A percentile compares a stretch with the other conserved stretches of the same genome.
These are phyloP conservation scores for Glyptemys insculpta DNA, from an alignment of 2,797 vertebrate genomes.

Conservation along the genomic window DNA sequence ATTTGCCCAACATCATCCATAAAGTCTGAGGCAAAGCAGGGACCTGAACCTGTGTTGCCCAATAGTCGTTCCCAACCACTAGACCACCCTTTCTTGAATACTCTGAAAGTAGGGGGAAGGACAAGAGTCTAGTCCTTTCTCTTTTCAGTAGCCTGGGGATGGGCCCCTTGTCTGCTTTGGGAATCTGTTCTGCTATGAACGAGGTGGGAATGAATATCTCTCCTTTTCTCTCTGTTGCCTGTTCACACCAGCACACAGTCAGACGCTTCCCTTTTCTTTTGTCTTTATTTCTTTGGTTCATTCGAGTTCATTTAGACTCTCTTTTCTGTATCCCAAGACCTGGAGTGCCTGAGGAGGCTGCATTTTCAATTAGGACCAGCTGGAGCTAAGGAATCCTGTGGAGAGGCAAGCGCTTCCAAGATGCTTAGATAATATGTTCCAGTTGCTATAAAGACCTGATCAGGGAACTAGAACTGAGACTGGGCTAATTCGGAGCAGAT, in stretches of 20 bases:
- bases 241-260: not conserved
- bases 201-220: not conserved
- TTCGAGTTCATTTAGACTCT: not conserved
- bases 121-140: not conserved
- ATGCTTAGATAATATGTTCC: slow-evolving; percentile 3
- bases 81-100: not conserved
- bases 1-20: not conserved
- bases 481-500: not conserved
- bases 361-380: not conserved
- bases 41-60: not conserved
- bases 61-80: not conserved
- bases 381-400: slow-evolving; percentile 4
- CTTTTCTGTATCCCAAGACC: not conserved
- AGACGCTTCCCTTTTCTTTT: not conserved
- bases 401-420: not conserved
- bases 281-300: not conserved
- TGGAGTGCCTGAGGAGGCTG: not conserved
- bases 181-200: not conserved
- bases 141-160: not conserved
- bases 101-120: not conserved
- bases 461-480: not conserved
- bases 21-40: not conserved
- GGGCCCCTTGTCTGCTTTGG: not conserved
- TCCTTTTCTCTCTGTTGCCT: not conserved
- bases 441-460: slow-evolving; percentile 3